Conservation (phyloP, 2,888 invertebrate genomes). For the Gonocerus acuteangulatus region DNA sequence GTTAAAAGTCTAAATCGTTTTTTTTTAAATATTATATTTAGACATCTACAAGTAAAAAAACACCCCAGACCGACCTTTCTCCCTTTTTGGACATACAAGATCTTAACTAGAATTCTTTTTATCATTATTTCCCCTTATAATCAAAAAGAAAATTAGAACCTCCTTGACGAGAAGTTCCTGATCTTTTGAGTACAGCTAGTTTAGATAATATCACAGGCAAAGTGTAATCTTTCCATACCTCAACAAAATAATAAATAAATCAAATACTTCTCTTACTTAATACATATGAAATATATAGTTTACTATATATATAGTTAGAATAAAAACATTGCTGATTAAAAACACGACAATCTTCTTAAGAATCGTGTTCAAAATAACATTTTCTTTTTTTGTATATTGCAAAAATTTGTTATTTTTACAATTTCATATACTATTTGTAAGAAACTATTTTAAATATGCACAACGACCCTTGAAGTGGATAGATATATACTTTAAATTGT, state of each 20-base stretch:
- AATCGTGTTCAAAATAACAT: constrained; percentile 11
- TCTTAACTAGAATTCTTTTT: constrained; percentile 17
- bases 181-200: constrained; percentile 16
- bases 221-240: constrained; percentile 23
- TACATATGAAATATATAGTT: constrained; percentile 9
- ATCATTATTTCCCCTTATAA: constrained; percentile 7
- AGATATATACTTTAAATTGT: constrained; percentile 7
- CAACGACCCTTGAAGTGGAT: constrained; percentile 28
- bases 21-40: too few species aligned
- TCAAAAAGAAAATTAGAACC: constrained; percentile 11
- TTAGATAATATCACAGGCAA: constrained; percentile 24
- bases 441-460: constrained; percentile 24
- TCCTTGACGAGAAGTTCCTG: background rate
- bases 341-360: constrained; percentile 3
- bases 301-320: constrained; percentile 13
- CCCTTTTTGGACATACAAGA: constrained; percentile 22
- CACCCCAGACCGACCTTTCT: constrained; percentile 20
- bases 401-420: background rate
- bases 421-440: constrained; percentile 15
- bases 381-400: background rate
- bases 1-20: too few species aligned
- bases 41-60: background rate
- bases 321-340: constrained; percentile 13
- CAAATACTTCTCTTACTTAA: constrained; percentile 18
- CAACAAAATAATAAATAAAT: constrained; percentile 12